These are phyloP conservation scores for Drosophila merina DNA, from an alignment of 2,888 invertebrate genomes.

Conservation along the genomic window DNA sequence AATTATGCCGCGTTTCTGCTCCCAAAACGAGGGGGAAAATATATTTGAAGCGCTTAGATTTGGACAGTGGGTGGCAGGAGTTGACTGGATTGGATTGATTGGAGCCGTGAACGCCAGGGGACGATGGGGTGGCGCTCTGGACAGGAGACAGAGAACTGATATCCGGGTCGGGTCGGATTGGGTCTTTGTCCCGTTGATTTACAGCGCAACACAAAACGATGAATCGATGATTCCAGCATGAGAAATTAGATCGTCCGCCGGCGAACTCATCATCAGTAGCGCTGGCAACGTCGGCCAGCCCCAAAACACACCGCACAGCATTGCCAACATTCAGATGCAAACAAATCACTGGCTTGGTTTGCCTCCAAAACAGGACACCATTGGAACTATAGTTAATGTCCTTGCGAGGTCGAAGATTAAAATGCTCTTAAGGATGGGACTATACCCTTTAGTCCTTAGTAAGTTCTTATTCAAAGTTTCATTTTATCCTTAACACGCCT, in stretches of 20 bases:
- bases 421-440: neutral
- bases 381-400: neutral
- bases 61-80: conserved; percentile 51
- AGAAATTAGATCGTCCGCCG: conserved; percentile 78
- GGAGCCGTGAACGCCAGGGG: conserved; percentile 32
- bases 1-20: conserved; percentile 78
- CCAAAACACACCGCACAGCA: conserved; percentile 45
- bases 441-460: neutral
- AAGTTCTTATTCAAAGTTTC: too few relatives aligned
- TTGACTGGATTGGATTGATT: conserved; percentile 61
- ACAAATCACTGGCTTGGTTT: conserved; percentile 68
- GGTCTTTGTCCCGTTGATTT: conserved; percentile 67
- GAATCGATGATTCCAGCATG: conserved; percentile 79
- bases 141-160: conserved; percentile 32
- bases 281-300: conserved; percentile 31
- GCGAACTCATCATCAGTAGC: conserved; percentile 70
- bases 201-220: conserved; percentile 72
- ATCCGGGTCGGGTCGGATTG: conserved; percentile 45
- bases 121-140: conserved; percentile 16
- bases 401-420: neutral
- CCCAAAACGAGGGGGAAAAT: conserved; percentile 70
- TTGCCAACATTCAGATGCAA: conserved; percentile 49
- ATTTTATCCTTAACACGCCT: too few relatives aligned
- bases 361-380: conserved; percentile 7
- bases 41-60: conserved; percentile 79